phyloP scores from a whole-genome alignment of 2,113 vertebrate species.

The Spea bombifrons region DNA sequence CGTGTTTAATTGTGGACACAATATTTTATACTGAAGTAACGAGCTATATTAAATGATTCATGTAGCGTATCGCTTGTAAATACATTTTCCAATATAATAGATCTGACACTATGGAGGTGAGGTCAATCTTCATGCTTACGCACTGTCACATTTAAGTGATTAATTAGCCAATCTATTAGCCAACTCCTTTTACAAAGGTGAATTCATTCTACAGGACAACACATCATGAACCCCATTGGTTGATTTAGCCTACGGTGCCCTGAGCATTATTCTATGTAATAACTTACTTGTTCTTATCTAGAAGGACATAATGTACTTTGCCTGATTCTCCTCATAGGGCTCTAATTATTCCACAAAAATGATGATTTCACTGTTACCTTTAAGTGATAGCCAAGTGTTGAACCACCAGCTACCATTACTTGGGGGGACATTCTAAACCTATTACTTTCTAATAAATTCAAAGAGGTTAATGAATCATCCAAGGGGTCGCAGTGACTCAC shows the following conservation, averaged over 20 bases:
- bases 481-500: not conserved
- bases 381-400: not conserved
- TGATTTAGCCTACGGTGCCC: not conserved
- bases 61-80: slow-evolving; percentile 17
- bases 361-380: not conserved
- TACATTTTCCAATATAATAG: slow-evolving; percentile 16
- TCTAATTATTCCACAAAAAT: not conserved
- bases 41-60: slow-evolving; percentile 32
- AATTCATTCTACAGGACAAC: not conserved
- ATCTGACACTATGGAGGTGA: not conserved
- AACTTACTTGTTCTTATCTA: not conserved
- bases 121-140: not conserved
- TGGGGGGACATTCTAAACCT: too few relatives aligned
- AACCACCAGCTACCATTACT: too few relatives aligned
- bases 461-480: not conserved
- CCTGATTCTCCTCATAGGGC: not conserved
- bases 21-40: slow-evolving; percentile 1
- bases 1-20: not conserved
- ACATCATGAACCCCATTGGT: not conserved
- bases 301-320: not conserved
- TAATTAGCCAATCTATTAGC: slow-evolving; percentile 1
- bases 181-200: not conserved
- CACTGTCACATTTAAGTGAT: slow-evolving; percentile 11
- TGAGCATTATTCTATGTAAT: too few relatives aligned
- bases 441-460: not conserved